phyloP scores from a whole-genome alignment of 2,888 invertebrate genomes.

The Poecilus cupreus region DNA sequence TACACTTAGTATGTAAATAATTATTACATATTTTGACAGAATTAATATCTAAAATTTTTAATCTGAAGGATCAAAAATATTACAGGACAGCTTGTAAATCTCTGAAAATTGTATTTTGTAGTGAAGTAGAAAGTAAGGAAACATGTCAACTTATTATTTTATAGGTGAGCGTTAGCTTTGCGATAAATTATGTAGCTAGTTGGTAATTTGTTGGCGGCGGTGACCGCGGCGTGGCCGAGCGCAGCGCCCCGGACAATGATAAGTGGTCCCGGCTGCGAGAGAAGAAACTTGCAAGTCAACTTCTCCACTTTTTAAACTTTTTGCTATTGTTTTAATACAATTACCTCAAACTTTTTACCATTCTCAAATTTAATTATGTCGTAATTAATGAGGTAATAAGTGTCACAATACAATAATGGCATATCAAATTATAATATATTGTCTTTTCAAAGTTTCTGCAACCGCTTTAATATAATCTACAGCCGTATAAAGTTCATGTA shows the following conservation, averaged over 20 bases:
- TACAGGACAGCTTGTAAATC: too few relatives aligned
- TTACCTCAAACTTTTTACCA: constrained; percentile 55
- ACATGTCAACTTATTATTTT: constrained; percentile 45
- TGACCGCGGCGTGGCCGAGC: neutral
- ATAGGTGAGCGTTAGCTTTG: constrained; percentile 47
- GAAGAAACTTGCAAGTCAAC: constrained; percentile 50
- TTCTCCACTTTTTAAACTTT: constrained; percentile 53
- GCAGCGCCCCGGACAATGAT: constrained; percentile 46
- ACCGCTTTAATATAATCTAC: neutral
- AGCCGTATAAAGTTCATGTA: too few relatives aligned
- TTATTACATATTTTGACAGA: too few relatives aligned
- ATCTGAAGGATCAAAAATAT: too few relatives aligned
- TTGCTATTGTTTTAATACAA: constrained; percentile 57
- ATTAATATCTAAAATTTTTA: too few relatives aligned
- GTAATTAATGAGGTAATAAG: constrained; percentile 56
- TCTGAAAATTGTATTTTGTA: neutral
- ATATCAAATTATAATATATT: constrained; percentile 39
- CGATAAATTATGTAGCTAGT: constrained; percentile 52
- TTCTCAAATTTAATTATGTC: constrained; percentile 55
- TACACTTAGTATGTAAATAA: too few relatives aligned
- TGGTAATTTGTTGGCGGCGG: constrained; percentile 48
- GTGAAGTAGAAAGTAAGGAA: constrained; percentile 10
- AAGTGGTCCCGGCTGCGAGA: constrained; percentile 25
- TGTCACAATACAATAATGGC: constrained; percentile 43
- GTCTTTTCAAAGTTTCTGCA: neutral